These are phyloP conservation scores for Pimpla rufipes DNA, from an alignment of 2,888 invertebrate species.

Conservation along the genomic window DNA sequence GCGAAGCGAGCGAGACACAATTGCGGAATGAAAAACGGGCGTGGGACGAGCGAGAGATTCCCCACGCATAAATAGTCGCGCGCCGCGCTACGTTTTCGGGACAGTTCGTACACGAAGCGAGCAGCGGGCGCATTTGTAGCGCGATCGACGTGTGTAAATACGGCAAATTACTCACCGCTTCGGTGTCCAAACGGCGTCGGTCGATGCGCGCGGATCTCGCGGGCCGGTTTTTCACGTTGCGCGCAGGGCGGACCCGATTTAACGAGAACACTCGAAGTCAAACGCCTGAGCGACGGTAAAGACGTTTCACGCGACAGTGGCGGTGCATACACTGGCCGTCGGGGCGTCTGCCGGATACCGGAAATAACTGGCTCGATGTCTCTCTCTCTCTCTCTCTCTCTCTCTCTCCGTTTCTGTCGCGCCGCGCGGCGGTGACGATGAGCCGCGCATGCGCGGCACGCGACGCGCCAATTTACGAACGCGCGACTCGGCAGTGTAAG, in stretches of 20 bases:
- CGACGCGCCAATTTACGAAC: neutral
- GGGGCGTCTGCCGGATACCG: slow-evolving; percentile 74
- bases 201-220: neutral
- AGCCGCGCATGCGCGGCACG: slow-evolving; percentile 47
- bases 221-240: neutral
- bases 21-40: neutral
- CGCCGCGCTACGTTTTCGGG: slow-evolving; percentile 68
- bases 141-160: slow-evolving; percentile 62
- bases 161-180: slow-evolving; percentile 43
- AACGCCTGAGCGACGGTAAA: slow-evolving; percentile 25
- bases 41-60: slow-evolving; percentile 4
- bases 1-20: too few species aligned
- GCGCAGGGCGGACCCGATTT: slow-evolving; percentile 5
- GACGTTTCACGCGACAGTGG: slow-evolving; percentile 46
- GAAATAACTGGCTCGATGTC: slow-evolving; percentile 65
- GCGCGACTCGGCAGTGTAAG: too few species aligned
- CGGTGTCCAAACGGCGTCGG: slow-evolving; percentile 20
- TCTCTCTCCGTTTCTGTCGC: slow-evolving; percentile 3
- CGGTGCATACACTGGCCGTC: slow-evolving; percentile 60
- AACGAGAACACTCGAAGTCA: slow-evolving; percentile 22
- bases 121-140: slow-evolving; percentile 65
- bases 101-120: slow-evolving; percentile 65
- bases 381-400: slow-evolving; percentile 12
- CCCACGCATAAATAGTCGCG: slow-evolving; percentile 39
- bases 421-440: neutral